phyloP scores from a whole-genome alignment of 2,113 vertebrate genomes.

The Pteruthius melanotis region DNA sequence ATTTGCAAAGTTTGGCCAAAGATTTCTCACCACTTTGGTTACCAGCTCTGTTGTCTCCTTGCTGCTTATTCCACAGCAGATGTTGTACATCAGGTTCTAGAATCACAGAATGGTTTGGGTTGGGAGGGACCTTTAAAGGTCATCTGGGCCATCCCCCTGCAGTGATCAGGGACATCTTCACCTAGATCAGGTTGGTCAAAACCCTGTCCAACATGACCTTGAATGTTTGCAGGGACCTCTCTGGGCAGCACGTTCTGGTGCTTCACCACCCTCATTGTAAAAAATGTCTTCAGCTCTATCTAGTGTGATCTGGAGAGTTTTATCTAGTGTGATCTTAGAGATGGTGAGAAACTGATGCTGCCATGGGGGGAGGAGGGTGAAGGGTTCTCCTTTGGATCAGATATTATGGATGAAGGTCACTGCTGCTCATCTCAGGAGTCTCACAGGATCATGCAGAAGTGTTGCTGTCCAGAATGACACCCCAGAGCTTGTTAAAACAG shows the following conservation, averaged over 20 bases:
- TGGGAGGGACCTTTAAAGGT: neutral
- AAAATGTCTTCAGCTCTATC: neutral
- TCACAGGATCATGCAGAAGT: neutral
- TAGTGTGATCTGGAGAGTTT: neutral
- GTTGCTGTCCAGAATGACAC: neutral
- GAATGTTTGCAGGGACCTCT: neutral
- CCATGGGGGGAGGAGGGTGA: neutral
- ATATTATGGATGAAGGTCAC: neutral
- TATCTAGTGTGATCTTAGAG: no score
- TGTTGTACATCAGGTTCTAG: neutral
- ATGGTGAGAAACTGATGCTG: neutral
- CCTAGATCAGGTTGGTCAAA: neutral
- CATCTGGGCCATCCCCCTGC: neutral
- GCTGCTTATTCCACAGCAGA: neutral
- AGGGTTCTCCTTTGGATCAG: neutral
- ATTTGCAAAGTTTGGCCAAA: neutral
- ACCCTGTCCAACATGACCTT: neutral
- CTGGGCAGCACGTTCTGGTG: neutral
- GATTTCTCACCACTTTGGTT: neutral
- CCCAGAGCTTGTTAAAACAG: neutral
- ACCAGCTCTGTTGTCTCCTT: neutral
- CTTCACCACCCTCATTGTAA: neutral
- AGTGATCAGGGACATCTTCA: neutral
- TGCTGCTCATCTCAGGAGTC: neutral
- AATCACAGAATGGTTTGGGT: neutral